These are phyloP conservation scores for Aproaerema taeniolella DNA, from an alignment of 2,888 invertebrate species.

Conservation along the genomic window DNA sequence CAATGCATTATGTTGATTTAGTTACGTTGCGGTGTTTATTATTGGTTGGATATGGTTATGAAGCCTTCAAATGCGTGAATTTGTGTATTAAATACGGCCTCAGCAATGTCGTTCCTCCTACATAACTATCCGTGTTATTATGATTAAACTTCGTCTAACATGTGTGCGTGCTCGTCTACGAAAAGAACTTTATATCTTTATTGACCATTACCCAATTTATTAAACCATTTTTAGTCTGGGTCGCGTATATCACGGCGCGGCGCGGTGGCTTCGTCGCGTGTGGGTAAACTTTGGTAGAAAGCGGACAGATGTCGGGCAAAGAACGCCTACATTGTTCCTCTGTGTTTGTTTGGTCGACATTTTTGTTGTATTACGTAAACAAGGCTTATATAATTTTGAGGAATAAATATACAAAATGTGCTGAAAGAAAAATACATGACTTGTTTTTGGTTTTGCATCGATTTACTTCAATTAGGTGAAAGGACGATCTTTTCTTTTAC, in stretches of 20 bases:
- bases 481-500: too few relatives aligned
- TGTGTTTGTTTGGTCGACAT: slow-evolving; percentile 1
- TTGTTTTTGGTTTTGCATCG: too few relatives aligned
- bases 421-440: too few relatives aligned
- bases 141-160: neutral
- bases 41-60: slow-evolving; percentile 4
- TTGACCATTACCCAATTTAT: slow-evolving; percentile 4
- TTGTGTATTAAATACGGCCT: slow-evolving; percentile 12
- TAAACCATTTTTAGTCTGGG: slow-evolving; percentile 23
- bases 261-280: too few relatives aligned
- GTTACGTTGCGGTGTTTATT: too few relatives aligned
- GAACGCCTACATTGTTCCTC: slow-evolving; percentile 32
- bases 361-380: neutral
- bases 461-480: too few relatives aligned
- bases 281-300: slow-evolving; percentile 35
- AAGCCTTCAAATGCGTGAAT: slow-evolving; percentile 12
- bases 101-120: slow-evolving; percentile 25
- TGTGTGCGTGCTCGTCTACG: neutral
- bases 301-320: slow-evolving; percentile 36
- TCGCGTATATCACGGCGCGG: slow-evolving; percentile 29
- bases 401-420: too few relatives aligned
- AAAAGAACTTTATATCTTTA: slow-evolving; percentile 4
- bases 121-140: slow-evolving; percentile 10
- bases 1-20: too few relatives aligned
- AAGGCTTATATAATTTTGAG: neutral